Conservation (phyloP, 2,888 invertebrate species). For the Cosmia trapezina region DNA sequence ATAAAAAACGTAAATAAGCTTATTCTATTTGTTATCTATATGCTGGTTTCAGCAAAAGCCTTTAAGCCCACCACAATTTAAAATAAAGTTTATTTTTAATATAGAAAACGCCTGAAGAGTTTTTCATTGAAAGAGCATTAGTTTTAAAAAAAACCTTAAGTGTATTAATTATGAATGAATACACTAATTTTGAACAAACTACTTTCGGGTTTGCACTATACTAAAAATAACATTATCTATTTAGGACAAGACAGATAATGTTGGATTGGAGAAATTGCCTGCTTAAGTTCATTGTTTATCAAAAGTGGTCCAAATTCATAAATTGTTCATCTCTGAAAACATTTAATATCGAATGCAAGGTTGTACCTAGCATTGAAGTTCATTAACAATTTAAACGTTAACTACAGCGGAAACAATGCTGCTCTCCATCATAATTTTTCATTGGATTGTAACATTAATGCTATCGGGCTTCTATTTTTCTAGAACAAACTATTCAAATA, state of each 20-base stretch:
- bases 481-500: constrained; percentile 12
- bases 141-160: too few relatives aligned
- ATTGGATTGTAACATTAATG: not conserved
- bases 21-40: not conserved
- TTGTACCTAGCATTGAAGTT: not conserved
- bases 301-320: not conserved
- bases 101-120: not conserved
- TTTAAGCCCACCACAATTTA: not conserved
- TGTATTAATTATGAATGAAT: not conserved
- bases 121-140: not conserved
- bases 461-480: not conserved
- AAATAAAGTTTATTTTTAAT: not conserved
- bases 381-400: not conserved
- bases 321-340: not conserved
- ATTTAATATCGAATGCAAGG: not conserved
- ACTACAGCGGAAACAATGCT: not conserved
- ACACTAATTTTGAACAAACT: not conserved
- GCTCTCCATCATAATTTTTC: not conserved
- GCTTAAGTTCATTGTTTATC: too few relatives aligned
- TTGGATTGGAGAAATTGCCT: not conserved
- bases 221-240: not conserved
- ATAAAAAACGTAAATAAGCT: not conserved
- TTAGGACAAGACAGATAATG: not conserved
- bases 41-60: constrained; percentile 17
- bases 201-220: not conserved